Evolutionary conservation across 2,113 vertebrate species (phyloP), one percentile per base, ranked within the genome.

Genomic region (Perca flavescens): DNA sequence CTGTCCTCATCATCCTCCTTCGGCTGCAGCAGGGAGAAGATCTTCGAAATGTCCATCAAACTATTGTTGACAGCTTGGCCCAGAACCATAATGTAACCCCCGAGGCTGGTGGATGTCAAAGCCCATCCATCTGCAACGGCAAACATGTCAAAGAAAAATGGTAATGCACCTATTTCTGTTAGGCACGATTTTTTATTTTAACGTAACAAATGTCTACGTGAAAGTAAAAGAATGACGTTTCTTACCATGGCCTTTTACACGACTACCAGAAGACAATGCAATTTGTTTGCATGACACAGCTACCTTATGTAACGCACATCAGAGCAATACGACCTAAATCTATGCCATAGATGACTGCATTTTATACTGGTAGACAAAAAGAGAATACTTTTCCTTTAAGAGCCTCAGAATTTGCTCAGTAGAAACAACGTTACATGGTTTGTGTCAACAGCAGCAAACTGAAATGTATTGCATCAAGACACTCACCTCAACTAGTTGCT

Each of bases 11-110:
- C 97, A 92, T 84, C 93, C 58, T 97, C 96, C 3, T 91, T 91
- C 25, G 96, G 96, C 92, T 97, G 97, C 79, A 99, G 95, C 94
- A 99, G 95, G 80, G 97, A 97, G 93, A 99, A 97, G 77, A 98
- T 97, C 94, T 98, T 99, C 12, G 95, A 96, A 87, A 99, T 96
- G 83, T 99, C 97, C 97, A 99, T 97, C 77, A 99, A 91, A 89
- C 95, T 97, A 97, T 96, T 98, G 84, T 93, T 91, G 81, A 62
- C 79, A 74, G 89, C 86, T 52, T 78, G 87, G 83, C 91, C 85
- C 80, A 86, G 76, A 70, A 91, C 80, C 56, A 86, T 91, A 93
- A 62, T 79, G 93, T 88, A 92, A 94, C 75, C 62, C 54, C 82
- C 36, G 17, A 47, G 80, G 77, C 49, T 34, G n/a, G 8, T 6